Percentiles rank a stretch among this genome's conserved stretches.
phyloP scores from a whole-genome alignment of 2,888 invertebrate species.

The Creontiades dilutus region DNA sequence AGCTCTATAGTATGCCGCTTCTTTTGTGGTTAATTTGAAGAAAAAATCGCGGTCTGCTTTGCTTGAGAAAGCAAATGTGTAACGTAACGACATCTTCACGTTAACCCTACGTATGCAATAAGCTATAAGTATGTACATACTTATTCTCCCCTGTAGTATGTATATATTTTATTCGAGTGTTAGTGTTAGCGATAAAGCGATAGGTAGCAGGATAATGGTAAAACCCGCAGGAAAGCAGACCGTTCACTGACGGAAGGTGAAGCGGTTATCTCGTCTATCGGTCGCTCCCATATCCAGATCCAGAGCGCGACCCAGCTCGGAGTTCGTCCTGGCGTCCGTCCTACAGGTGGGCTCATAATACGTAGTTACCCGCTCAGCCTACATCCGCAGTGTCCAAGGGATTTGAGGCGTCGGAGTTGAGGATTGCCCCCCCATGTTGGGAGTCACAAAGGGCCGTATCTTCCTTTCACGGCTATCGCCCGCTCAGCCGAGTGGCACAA shows the following conservation, averaged over 20 bases:
- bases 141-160: not conserved
- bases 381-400: conserved; percentile 7
- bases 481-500: conserved; percentile 35
- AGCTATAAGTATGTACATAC: too few species aligned
- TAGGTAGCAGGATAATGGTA: not conserved
- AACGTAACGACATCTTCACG: too few species aligned
- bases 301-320: conserved; percentile 18
- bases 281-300: conserved; percentile 12
- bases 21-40: too few species aligned
- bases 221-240: not conserved
- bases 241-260: not conserved
- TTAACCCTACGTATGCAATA: too few species aligned
- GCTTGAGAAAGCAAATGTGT: too few species aligned
- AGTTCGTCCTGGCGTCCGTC: not conserved
- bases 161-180: not conserved
- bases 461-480: conserved; percentile 42
- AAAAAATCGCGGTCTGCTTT: too few species aligned
- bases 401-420: not conserved
- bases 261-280: not conserved
- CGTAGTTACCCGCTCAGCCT: not conserved
- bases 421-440: not conserved
- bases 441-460: conserved; percentile 22
- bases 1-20: too few species aligned
- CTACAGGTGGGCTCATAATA: conserved; percentile 25
- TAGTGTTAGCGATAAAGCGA: not conserved